Base-by-base conservation (phyloP, 2,113 vertebrate genomes). In the Sphaerodactylus townsendi region DNA sequence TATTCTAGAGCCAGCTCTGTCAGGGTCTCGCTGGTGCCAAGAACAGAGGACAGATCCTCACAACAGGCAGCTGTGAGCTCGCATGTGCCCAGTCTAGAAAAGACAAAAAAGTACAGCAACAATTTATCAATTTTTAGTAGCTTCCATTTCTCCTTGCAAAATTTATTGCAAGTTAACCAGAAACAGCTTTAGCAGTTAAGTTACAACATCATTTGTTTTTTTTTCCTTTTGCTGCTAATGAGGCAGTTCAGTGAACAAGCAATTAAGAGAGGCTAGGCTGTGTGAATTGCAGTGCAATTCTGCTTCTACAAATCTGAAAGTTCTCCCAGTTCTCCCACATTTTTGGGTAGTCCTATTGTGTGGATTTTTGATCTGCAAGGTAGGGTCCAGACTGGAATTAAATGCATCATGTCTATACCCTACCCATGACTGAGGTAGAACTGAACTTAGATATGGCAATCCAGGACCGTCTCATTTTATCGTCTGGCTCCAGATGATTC, bases 11-110 rank as follows among this genome's bases (percentile, higher is more conserved):
- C 88, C 82, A 92, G 83, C 81, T 94, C 88, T 0, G 0, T 37
- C 77, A 93, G 77, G 72, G 65, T 86, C 39, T 15, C 72, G 41
- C 39, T 90, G 65, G 11, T 21, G 0, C 21, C 1, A 53, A 94
- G 82, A 33, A 71, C 53, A 0, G 81, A 84, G 1, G 82, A 79
- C 35, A 94, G 87, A 13, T 88, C 84, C n/a, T 50, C 59, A 56
- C 91, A 92, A 50, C 65, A 64, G 9, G 37, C 70, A 0, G 48
- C 37, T 0, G 84, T 77, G 11, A 92, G 91, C 13, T 33, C 87
- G 62, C 92, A 93, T 4, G 89, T 87, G 39, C 87, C 90, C 66
- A 93, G 19, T 88, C 92, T 92, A 66, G 3, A 15, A 2, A 15
- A 59, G 50, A 56, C 9, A 62, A 44, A 71, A 5, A 23, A 23